phyloP scores from a whole-genome alignment of 2,797 vertebrate species.

The Oceanodroma leucorhoa region DNA sequence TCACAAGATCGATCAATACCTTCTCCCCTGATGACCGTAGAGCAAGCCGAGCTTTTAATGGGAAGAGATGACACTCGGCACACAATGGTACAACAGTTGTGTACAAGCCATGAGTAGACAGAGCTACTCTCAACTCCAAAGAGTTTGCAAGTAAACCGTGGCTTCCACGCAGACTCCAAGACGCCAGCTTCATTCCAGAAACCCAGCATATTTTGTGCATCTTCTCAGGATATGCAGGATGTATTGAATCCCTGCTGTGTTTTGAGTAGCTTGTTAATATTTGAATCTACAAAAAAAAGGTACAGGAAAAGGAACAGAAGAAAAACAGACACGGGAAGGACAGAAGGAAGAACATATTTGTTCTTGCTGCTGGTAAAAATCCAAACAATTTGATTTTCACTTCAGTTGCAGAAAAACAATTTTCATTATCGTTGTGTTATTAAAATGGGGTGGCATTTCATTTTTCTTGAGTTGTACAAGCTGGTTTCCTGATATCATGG shows the following conservation, averaged over 20 bases:
- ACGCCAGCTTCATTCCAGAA: not conserved
- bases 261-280: not conserved
- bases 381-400: not conserved
- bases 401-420: not conserved
- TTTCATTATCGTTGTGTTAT: not conserved
- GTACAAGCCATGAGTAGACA: not conserved
- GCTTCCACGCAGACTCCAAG: not conserved
- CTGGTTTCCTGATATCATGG: not conserved
- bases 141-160: fast-evolving
- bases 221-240: not conserved
- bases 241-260: not conserved
- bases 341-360: conserved; percentile 63
- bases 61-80: fast-evolving
- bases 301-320: not conserved
- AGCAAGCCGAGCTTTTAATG: not conserved
- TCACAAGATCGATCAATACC: not conserved
- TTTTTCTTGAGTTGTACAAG: not conserved
- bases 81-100: fast-evolving
- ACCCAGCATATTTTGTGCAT: not conserved
- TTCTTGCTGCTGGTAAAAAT: conserved; percentile 39
- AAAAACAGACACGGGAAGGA: not conserved
- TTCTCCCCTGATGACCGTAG: not conserved
- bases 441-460: not conserved
- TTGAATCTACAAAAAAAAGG: not conserved
- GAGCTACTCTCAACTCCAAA: not conserved